Percentiles rank a stretch among this genome's conserved stretches.
phyloP scores from a whole-genome alignment of 1,140 invertebrate genomes.

The Drosophila tsacasi region DNA sequence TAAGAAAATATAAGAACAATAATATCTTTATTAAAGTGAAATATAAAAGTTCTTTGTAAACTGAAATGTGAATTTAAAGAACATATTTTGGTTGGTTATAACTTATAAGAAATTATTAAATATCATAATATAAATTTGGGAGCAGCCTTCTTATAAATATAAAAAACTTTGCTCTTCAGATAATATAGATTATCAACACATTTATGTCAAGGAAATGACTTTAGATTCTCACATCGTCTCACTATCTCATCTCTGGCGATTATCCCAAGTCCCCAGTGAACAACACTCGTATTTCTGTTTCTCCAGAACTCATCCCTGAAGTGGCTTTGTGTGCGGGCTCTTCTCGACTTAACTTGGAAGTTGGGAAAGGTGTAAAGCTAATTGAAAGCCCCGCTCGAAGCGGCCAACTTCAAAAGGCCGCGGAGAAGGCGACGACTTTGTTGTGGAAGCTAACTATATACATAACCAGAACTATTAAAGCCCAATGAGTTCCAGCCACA shows the following conservation, averaged over 20 bases:
- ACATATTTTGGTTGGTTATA: no score
- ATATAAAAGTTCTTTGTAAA: no score
- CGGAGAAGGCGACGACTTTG: slow-evolving; percentile 57
- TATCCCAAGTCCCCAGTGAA: not conserved
- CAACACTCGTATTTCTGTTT: slow-evolving; percentile 44
- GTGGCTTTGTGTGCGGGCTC: slow-evolving; percentile 58
- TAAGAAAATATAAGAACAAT: no score
- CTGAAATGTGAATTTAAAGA: no score
- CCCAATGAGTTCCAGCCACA: not conserved
- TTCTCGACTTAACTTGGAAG: slow-evolving; percentile 33
- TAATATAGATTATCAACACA: not conserved
- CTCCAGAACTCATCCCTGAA: slow-evolving; percentile 49
- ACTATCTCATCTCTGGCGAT: slow-evolving; percentile 19
- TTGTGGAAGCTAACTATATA: slow-evolving; percentile 47
- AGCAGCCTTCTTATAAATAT: no score
- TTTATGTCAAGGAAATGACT: not conserved
- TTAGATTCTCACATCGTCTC: not conserved
- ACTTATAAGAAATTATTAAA: no score
- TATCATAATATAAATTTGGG: no score
- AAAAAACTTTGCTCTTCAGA: not conserved
- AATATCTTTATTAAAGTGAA: no score
- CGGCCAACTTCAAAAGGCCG: slow-evolving; percentile 70
- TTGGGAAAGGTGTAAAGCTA: slow-evolving; percentile 63
- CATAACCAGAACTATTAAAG: slow-evolving; percentile 25
- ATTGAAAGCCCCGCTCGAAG: slow-evolving; percentile 56